Evolutionary conservation across 2,888 invertebrate genomes (phyloP).

Genomic region (Uloborus plumipes): DNA sequence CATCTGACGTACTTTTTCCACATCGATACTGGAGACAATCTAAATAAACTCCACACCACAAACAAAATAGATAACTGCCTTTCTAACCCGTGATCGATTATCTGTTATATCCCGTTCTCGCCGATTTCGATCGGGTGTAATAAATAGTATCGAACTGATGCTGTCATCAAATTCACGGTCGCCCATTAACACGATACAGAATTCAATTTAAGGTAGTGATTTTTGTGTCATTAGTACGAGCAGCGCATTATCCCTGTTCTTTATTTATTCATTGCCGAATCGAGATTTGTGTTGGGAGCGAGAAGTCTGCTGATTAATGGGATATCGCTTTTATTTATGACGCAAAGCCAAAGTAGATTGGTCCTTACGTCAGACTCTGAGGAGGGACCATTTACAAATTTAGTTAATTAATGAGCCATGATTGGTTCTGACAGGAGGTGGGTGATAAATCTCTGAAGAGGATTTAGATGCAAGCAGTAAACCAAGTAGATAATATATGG

Average conservation of each 20-base stretch:
- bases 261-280: conserved; percentile 58
- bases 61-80: conserved; percentile 21
- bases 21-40: background rate
- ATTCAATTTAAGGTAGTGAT: conserved; percentile 55
- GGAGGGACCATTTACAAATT: conserved; percentile 1
- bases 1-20: too few species aligned
- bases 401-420: too few species aligned
- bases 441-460: too few species aligned
- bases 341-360: conserved; percentile 24
- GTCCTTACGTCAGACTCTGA: background rate
- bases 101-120: conserved; percentile 31
- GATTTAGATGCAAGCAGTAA: too few species aligned
- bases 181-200: conserved; percentile 38
- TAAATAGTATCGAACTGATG: conserved; percentile 46
- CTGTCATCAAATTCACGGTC: conserved; percentile 46
- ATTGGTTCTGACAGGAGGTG: too few species aligned
- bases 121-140: conserved; percentile 33
- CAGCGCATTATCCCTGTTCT: conserved; percentile 27
- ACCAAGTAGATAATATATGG: too few species aligned
- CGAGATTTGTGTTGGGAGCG: conserved; percentile 43
- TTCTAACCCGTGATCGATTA: conserved; percentile 21
- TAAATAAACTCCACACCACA: conserved; percentile 6
- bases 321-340: conserved; percentile 60
- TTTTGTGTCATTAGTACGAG: conserved; percentile 53
- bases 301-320: conserved; percentile 53